Evolutionary conservation across 2,888 invertebrate species (phyloP).

Genomic region (Bombylius discolor): DNA sequence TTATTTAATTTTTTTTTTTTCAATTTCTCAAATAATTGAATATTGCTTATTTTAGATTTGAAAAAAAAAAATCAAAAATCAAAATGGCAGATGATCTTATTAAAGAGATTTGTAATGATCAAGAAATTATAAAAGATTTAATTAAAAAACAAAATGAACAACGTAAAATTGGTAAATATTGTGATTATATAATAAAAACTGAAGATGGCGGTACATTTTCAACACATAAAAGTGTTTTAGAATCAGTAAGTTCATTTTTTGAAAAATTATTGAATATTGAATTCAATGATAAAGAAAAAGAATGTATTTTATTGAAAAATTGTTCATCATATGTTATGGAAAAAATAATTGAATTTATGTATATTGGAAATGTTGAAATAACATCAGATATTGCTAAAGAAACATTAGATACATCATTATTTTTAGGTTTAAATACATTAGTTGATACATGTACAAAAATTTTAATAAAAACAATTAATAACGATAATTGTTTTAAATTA

Average conservation of each 20-base stretch:
- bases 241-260: not conserved
- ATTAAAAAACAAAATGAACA: not conserved
- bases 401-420: not conserved
- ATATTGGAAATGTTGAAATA: not conserved
- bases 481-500: not conserved
- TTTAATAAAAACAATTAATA: not conserved
- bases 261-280: not conserved
- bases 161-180: not conserved
- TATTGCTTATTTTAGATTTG: too few relatives aligned
- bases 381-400: not conserved
- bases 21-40: too few relatives aligned
- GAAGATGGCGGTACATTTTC: not conserved
- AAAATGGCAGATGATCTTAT: too few relatives aligned
- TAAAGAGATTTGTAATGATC: not conserved
- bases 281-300: not conserved
- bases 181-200: not conserved
- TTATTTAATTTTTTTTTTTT: too few relatives aligned
- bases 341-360: not conserved
- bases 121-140: not conserved
- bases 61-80: too few relatives aligned
- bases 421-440: not conserved
- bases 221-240: not conserved
- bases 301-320: not conserved
- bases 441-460: not conserved
- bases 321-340: not conserved